phyloP scores from a whole-genome alignment of 1,140 invertebrate species.

The Pseudoatta argentina region DNA sequence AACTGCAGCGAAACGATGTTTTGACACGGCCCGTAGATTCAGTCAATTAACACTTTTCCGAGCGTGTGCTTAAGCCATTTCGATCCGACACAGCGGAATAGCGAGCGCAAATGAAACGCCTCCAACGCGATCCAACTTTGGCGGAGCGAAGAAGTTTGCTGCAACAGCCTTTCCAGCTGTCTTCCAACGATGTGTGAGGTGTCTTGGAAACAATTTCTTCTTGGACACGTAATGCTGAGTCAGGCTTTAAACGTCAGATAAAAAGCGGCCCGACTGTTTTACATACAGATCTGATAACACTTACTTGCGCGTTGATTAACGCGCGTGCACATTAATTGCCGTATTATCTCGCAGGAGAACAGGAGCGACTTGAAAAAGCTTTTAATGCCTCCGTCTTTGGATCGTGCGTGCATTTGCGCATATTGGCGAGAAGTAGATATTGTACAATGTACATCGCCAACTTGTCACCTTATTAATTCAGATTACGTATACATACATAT shows the following conservation, averaged over 20 bases:
- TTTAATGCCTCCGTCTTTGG: constrained; percentile 17
- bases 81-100: constrained; percentile 16
- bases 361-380: constrained; percentile 39
- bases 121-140: not conserved
- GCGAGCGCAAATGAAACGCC: constrained; percentile 20
- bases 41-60: constrained; percentile 54
- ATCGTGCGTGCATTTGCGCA: too few relatives aligned
- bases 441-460: not conserved
- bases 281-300: constrained; percentile 52
- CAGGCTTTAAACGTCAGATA: constrained; percentile 37
- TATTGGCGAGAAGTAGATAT: not conserved
- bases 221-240: constrained; percentile 38
- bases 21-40: constrained; percentile 41
- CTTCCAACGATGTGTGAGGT: not conserved
- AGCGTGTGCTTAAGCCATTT: constrained; percentile 12
- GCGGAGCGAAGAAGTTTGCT: not conserved
- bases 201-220: constrained; percentile 8
- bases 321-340: constrained; percentile 55
- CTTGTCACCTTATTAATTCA: not conserved
- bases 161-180: not conserved
- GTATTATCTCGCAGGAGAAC: constrained; percentile 27
- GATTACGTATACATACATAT: too few relatives aligned
- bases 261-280: constrained; percentile 38
- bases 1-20: constrained; percentile 36
- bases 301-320: constrained; percentile 48